Evolutionary conservation across 2,797 vertebrate genomes (phyloP), one percentile per base, ranked within the genome.

Genomic region (Arnoldichthys spilopterus): DNA sequence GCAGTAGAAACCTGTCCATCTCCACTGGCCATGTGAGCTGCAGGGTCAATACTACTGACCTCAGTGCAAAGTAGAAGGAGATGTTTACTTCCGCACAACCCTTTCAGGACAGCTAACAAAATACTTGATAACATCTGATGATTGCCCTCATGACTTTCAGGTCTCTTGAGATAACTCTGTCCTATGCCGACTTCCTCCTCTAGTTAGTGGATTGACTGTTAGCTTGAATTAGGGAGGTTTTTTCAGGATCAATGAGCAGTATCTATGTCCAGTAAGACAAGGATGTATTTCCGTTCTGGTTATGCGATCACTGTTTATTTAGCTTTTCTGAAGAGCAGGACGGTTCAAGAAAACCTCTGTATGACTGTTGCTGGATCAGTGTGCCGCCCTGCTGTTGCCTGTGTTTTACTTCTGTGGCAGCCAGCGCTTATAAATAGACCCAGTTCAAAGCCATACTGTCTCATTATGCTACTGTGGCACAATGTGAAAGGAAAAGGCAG

Each of bases 341-440:
- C 20, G 43, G 28, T 56, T 70, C n/a, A 61, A 13, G 37, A 24
- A 34, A 72, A 64, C 45, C 47, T 76, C 69, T 77, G 64, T 32
- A 32, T 37, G 32, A 22, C 49, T 59, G 75, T 72, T 77, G 47
- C 62, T 77, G n/a, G 72, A 58, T 67, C 61, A 83, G 75, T 83
- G 79, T 62, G 84, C 79, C 78, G 83, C 85, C 85, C 88, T 30
- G 82, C 90, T 79, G 89, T 82, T 85, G 83, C 90, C 91, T 88
- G 87, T 83, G 88, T 87, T 84, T 89, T 90, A 85, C 84, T 87
- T 88, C 83, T 84, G 79, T 89, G 82, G 88, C 76, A 90, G 82
- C 86, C 77, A 86, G 82, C 63, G 62, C 76, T 89, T 94, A 93
- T 90, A 93, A 93, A 93, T 93, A 94, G 90, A 90, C 88, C 30